Percentiles rank a stretch among this genome's conserved stretches.
Evolutionary conservation across 1,140 invertebrate species (phyloP).

Genomic region (Heterodera schachtii): DNA sequence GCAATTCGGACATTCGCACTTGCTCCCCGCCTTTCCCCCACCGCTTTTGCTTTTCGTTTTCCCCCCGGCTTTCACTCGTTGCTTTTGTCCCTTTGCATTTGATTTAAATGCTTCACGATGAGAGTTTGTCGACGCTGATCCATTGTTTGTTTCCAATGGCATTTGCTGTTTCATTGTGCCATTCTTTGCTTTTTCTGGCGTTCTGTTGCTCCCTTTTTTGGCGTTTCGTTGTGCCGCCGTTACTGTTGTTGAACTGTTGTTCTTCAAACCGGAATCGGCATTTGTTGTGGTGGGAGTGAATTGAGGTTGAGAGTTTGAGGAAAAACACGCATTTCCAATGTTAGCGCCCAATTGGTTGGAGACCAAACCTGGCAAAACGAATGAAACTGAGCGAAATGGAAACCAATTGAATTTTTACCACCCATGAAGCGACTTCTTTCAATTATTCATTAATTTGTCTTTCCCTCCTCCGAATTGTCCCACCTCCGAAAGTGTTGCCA

Average conservation of each 20-base stretch:
- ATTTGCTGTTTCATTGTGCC: neutral
- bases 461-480: neutral
- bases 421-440: neutral
- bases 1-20: slow-evolving; percentile 26
- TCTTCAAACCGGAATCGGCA: neutral
- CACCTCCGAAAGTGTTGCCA: slow-evolving; percentile 23
- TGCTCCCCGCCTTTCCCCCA: neutral
- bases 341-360: slow-evolving; percentile 12
- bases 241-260: neutral
- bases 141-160: neutral
- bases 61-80: slow-evolving; percentile 21
- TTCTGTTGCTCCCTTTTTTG: neutral
- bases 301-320: neutral
- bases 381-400: neutral
- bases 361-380: neutral
- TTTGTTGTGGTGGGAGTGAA: neutral
- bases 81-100: neutral
- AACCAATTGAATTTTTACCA: too few species aligned
- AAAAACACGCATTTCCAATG: neutral
- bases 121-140: neutral
- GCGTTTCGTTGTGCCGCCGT: neutral
- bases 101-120: neutral
- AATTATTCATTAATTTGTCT: neutral
- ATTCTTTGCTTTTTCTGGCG: neutral
- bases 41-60: neutral